Evolutionary conservation across 2,797 vertebrate genomes (phyloP).

Genomic region (Darevskia mixta): DNA sequence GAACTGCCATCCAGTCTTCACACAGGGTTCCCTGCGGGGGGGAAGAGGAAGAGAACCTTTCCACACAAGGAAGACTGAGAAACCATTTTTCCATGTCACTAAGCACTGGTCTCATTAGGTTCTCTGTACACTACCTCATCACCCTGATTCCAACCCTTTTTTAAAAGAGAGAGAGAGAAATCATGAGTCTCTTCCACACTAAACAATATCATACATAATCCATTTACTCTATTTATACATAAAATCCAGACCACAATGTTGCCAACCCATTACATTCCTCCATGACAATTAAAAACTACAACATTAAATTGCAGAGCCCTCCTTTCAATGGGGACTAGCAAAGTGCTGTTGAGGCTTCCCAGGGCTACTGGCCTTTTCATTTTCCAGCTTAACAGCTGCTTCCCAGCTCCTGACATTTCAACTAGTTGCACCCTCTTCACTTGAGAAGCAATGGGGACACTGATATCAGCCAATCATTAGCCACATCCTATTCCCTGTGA

Average conservation of each 20-base stretch:
- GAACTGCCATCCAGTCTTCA: conserved; percentile 82
- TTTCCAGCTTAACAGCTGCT: background rate
- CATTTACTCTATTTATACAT: background rate
- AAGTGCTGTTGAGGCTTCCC: background rate
- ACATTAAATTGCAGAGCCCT: background rate
- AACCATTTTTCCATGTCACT: conserved; percentile 23
- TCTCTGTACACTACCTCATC: background rate
- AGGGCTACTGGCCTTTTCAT: background rate
- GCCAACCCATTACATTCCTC: background rate
- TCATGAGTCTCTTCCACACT: background rate
- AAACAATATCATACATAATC: background rate
- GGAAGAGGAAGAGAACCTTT: background rate
- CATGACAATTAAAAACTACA: background rate
- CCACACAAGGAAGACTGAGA: background rate
- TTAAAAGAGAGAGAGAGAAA: no score
- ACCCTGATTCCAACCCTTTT: background rate
- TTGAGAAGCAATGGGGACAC: background rate
- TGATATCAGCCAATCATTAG: background rate
- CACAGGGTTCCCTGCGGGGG: conserved; percentile 79
- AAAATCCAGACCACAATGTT: background rate
- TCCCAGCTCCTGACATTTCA: background rate
- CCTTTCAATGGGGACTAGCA: background rate
- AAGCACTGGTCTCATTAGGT: conserved; percentile 5
- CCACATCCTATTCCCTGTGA: background rate
- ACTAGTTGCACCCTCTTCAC: background rate